Percentiles rank a stretch among this genome's conserved stretches.
phyloP scores from a whole-genome alignment of 23 tunicate genomes.

The Styela clava region DNA sequence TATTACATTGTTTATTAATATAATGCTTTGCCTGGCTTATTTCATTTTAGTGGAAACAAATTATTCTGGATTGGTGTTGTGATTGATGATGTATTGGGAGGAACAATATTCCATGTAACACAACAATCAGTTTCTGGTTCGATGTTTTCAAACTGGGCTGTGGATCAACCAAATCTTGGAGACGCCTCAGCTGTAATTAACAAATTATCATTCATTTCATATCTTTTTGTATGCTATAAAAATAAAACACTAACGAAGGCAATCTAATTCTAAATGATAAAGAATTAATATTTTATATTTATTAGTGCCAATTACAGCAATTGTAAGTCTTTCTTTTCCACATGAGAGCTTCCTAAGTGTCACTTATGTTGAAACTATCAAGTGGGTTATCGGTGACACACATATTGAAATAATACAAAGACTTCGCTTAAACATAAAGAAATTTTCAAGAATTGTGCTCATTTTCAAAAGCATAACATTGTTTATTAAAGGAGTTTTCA shows the following conservation, averaged over 20 bases:
- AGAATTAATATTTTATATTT: no score
- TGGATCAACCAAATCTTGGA: slow-evolving; percentile 12
- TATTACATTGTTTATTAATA: no score
- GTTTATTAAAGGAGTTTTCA: no score
- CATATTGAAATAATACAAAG: background rate
- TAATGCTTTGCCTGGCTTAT: no score
- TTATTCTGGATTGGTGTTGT: slow-evolving; percentile 29
- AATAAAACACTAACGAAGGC: no score
- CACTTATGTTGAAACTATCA: background rate
- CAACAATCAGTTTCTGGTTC: background rate
- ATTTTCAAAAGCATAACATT: no score
- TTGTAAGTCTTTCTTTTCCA: no score
- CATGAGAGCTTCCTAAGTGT: no score
- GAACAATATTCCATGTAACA: slow-evolving; percentile 1
- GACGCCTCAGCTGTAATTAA: slow-evolving; percentile 6
- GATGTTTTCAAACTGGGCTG: slow-evolving; percentile 26
- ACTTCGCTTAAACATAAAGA: background rate
- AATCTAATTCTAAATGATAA: no score
- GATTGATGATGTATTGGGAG: slow-evolving; percentile 12
- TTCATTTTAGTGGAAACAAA: background rate
- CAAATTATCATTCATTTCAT: no score
- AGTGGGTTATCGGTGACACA: background rate
- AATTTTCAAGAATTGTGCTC: background rate
- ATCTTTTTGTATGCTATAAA: no score
- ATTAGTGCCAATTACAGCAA: no score